phyloP scores from a whole-genome alignment of 2,888 invertebrate species.

The Trichogramma evanescens region DNA sequence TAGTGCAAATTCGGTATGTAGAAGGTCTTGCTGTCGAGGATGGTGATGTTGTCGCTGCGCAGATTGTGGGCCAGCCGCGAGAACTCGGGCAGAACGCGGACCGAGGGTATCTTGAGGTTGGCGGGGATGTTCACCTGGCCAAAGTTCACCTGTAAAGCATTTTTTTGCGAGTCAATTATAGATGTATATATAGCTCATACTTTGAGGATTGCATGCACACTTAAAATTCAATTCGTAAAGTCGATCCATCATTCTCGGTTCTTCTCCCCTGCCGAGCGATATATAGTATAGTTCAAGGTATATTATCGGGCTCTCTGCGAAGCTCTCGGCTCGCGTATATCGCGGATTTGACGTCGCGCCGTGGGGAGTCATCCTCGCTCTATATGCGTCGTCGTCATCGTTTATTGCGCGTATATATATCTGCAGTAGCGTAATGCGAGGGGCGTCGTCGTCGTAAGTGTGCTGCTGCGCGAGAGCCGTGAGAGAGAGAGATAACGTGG shows the following conservation, averaged over 20 bases:
- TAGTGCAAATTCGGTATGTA: constrained; percentile 88
- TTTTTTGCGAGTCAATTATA: no score
- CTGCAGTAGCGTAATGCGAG: constrained; percentile 23
- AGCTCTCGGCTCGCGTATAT: background rate
- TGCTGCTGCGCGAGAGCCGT: background rate
- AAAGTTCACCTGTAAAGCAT: constrained; percentile 68
- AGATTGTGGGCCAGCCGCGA: constrained; percentile 81
- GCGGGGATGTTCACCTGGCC: constrained; percentile 77
- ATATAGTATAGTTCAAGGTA: no score
- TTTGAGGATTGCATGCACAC: background rate
- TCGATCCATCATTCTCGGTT: constrained; percentile 32
- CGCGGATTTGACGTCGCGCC: constrained; percentile 28
- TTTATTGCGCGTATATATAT: constrained; percentile 27
- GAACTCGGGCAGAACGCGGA: constrained; percentile 77
- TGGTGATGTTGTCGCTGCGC: constrained; percentile 83
- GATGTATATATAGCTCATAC: no score
- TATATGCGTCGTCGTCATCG: constrained; percentile 21
- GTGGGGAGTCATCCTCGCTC: constrained; percentile 17
- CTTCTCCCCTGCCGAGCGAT: constrained; percentile 14
- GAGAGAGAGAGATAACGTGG: background rate
- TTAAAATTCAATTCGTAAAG: constrained; percentile 24
- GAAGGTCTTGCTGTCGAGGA: constrained; percentile 84
- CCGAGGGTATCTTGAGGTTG: constrained; percentile 71
- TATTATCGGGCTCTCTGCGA: no score
- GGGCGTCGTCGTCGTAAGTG: background rate